Evolutionary conservation across 2,888 invertebrate species (phyloP).

Genomic region (Hyposoter dolosus): DNA sequence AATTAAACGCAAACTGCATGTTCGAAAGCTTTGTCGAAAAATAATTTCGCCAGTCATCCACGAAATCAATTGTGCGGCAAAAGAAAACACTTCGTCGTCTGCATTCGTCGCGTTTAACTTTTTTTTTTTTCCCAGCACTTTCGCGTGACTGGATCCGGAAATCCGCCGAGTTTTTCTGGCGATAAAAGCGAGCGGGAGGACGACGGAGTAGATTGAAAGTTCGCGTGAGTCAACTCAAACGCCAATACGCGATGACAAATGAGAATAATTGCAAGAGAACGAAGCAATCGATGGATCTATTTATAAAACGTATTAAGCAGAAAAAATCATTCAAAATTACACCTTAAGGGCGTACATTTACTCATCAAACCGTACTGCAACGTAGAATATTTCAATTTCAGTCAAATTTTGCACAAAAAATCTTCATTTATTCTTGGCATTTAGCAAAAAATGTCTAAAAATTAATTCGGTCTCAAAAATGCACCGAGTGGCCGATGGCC

Average conservation of each 20-base stretch:
- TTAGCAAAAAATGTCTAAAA: too few relatives aligned
- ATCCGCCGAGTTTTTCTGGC: conserved; percentile 4
- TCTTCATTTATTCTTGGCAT: too few relatives aligned
- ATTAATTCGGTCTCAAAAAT: too few relatives aligned
- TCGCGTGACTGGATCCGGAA: conserved; percentile 17
- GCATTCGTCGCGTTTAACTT: background rate
- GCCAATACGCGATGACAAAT: conserved; percentile 40
- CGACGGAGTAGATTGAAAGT: conserved; percentile 41
- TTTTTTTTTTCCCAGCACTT: conserved; percentile 6
- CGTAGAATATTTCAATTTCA: too few relatives aligned
- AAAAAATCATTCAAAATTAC: background rate
- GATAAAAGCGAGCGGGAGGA: background rate
- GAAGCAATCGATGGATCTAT: background rate
- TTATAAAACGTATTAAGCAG: background rate
- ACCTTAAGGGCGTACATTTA: too few relatives aligned
- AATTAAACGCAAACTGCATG: background rate
- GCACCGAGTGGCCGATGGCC: background rate
- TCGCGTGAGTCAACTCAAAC: conserved; percentile 39
- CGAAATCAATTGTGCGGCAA: conserved; percentile 8
- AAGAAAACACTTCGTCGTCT: background rate
- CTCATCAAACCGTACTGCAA: too few relatives aligned
- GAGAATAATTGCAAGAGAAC: background rate
- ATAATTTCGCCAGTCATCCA: background rate
- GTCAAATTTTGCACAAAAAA: too few relatives aligned
- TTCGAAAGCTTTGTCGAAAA: background rate